Conservation (phyloP, 1,140 invertebrate species). For the Dinothrombium tinctorium region DNA sequence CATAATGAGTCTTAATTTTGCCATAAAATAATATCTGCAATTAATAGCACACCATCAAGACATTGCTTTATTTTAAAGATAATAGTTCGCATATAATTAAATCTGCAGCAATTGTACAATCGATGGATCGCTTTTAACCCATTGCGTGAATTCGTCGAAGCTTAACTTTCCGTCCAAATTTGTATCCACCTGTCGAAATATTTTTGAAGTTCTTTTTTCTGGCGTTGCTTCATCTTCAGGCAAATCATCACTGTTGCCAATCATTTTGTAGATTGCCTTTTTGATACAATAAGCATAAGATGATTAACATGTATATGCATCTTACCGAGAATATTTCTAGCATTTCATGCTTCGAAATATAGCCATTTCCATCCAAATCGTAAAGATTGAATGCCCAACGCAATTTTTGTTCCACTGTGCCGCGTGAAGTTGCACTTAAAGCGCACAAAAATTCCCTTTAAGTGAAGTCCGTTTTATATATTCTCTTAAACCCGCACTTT, state of each 20-base stretch:
- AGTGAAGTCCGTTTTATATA: not conserved
- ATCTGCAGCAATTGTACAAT: conserved; percentile 85
- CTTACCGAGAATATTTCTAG: conserved; percentile 83
- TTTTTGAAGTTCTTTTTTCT: conserved; percentile 92
- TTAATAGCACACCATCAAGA: too few species aligned
- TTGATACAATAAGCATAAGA: not conserved
- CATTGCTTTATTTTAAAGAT: too few species aligned
- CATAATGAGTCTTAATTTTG: too few species aligned
- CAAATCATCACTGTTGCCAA: conserved; percentile 97
- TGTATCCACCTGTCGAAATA: conserved; percentile 95
- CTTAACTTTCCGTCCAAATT: conserved; percentile 89
- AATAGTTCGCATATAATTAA: too few species aligned
- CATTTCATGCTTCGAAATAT: conserved; percentile 85
- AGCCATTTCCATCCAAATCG: conserved; percentile 78
- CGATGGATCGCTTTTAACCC: conserved; percentile 55
- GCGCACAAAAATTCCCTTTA: conserved; percentile 71
- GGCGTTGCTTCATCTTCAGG: conserved; percentile 94
- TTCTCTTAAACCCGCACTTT: too few species aligned
- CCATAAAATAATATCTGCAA: too few species aligned
- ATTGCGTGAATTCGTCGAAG: conserved; percentile 91
- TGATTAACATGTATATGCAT: not conserved
- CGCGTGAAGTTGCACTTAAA: conserved; percentile 75
- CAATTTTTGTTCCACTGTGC: conserved; percentile 87
- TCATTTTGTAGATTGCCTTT: conserved; percentile 98
- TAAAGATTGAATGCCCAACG: conserved; percentile 95